A percentile compares a stretch with the other conserved stretches of the same genome.
Evolutionary conservation across 2,113 vertebrate genomes (phyloP).

Genomic region (Labrus mixtus): DNA sequence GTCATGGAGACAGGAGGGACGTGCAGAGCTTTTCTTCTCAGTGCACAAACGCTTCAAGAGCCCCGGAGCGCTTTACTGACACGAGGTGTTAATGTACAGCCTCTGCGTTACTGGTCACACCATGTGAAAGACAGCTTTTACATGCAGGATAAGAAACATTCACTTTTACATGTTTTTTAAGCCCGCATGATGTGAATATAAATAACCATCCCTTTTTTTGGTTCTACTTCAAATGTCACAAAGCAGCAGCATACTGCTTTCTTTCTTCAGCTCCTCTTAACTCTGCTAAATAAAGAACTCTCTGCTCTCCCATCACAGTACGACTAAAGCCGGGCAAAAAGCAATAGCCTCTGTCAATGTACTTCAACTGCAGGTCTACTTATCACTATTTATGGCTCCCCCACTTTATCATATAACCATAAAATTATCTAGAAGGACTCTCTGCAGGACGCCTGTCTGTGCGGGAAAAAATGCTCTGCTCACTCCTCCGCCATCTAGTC

Average conservation of each 20-base stretch:
- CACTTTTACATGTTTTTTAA: neutral
- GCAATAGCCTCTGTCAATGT: neutral
- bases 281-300: neutral
- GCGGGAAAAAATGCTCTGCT: slow-evolving; percentile 6
- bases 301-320: neutral
- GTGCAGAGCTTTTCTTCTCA: too few species aligned
- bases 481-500: neutral
- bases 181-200: neutral
- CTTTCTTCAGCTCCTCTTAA: neutral
- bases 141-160: slow-evolving; percentile 6
- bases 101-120: too few species aligned
- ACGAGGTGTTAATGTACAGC: too few species aligned
- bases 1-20: too few species aligned
- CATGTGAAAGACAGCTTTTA: neutral
- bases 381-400: slow-evolving; percentile 15
- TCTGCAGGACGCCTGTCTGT: slow-evolving; percentile 26
- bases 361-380: slow-evolving; percentile 5
- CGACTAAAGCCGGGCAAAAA: neutral
- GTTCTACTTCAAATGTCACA: slow-evolving; percentile 18
- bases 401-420: slow-evolving; percentile 16
- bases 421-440: slow-evolving; percentile 20
- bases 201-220: neutral
- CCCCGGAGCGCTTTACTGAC: too few species aligned
- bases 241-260: neutral
- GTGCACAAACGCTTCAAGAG: too few species aligned